Base-by-base conservation (phyloP, 1,140 invertebrate species). In the Brachionus calyciflorus region DNA sequence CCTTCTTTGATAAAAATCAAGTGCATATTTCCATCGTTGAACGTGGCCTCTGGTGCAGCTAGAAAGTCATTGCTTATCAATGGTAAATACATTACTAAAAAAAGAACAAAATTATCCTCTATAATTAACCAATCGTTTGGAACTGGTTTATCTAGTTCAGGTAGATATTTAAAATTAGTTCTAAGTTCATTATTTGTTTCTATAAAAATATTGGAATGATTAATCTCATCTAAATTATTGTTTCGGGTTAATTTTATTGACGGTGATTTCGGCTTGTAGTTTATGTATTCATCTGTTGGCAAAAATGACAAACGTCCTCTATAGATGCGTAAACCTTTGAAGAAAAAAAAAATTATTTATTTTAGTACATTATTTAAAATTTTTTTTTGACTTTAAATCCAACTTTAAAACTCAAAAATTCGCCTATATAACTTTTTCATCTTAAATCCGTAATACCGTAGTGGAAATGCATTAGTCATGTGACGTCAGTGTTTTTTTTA, bases 11-110 rank as follows among this genome's bases (percentile, higher is more conserved):
- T 90, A 33, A 94, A 89, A 14, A 92, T 85, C 79, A 96, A 87
- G 90, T 93, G 93, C 81, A 97, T 96, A 24, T 91, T 87, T 1
- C 93, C 93, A 83, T 98, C 94, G 79, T 91, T 90, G 5, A 95
- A 86, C 80, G 89, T 89, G 0, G 93, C 91, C 53, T 89, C 87
- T 3, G 94, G 94, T 1, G 93, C 91, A 81, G 94, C 91, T 19
- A 92, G 85, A 73, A 91, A 89, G 82, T 96, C 93, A 78, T 90
- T 89, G 4, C 91, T 90, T 30, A 98, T 87, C 85, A 95, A 93
- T 0, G 91, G 89, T 81, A 93, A 92, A 85, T 93, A 93, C 0
- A 90, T 87, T 10, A 92, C 91, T 80, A 94, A 91, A 1, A 96
- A 91, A 88, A 93, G 89, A 0, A 96, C 87, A 83, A 95, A 98